These are phyloP conservation scores for Eulemur macaco DNA, from an alignment of 2,113 vertebrate genomes.

Conservation along the genomic window DNA sequence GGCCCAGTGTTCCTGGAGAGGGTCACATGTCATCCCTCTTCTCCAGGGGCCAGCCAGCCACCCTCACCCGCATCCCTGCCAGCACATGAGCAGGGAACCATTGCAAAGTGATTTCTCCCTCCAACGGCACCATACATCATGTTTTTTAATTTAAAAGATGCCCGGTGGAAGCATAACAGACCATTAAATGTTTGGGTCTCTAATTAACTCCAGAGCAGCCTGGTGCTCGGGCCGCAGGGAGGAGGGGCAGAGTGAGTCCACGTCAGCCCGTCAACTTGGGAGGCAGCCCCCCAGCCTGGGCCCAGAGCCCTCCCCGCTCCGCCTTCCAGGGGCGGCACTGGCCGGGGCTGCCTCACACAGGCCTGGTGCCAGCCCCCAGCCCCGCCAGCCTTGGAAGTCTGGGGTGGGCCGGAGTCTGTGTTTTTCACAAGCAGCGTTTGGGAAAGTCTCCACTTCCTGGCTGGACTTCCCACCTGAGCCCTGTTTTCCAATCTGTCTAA, in stretches of 20 bases:
- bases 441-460: neutral
- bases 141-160: slow-evolving; percentile 86
- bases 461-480: neutral
- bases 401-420: neutral
- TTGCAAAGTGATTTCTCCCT: slow-evolving; percentile 77
- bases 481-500: neutral
- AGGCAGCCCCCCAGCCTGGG: rapidly evolving
- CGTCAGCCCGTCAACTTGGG: rapidly evolving
- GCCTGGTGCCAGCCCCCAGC: neutral
- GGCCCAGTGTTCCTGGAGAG: neutral
- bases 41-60: neutral
- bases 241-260: neutral
- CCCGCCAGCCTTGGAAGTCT: neutral
- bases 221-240: slow-evolving; percentile 68
- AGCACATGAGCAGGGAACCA: slow-evolving; percentile 65
- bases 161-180: slow-evolving; percentile 79
- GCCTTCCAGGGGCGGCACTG: rapidly evolving
- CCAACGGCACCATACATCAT: slow-evolving; percentile 72
- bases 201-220: slow-evolving; percentile 84
- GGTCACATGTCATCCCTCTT: neutral
- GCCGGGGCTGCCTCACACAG: rapidly evolving
- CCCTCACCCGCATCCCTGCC: neutral
- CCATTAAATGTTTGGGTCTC: slow-evolving; percentile 83
- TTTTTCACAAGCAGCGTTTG: neutral
- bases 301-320: neutral